Conservation (phyloP, 2,113 vertebrate species). For the Excalfactoria chinensis region DNA sequence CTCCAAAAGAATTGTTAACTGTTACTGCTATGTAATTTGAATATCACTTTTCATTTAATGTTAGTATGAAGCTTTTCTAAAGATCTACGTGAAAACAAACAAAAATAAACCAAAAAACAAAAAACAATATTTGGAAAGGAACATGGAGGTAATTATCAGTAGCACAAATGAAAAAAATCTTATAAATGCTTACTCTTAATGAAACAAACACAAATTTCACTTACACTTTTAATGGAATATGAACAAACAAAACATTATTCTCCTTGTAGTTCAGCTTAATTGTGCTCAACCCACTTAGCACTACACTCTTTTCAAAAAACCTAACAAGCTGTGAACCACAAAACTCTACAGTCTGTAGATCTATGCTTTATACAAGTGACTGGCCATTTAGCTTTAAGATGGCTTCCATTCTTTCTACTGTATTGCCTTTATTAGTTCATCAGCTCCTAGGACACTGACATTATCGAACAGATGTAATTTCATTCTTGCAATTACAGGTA, state of each 20-base stretch:
- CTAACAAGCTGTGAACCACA: neutral
- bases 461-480: neutral
- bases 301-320: neutral
- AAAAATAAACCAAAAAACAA: too few relatives aligned
- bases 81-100: neutral
- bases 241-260: neutral
- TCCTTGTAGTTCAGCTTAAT: neutral
- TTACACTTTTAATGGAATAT: neutral
- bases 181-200: neutral
- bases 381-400: neutral
- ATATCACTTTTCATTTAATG: neutral
- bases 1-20: neutral
- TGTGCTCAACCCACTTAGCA: neutral
- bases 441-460: neutral
- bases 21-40: neutral
- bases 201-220: neutral
- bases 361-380: neutral
- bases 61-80: neutral
- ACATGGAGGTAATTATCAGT: neutral
- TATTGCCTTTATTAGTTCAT: neutral
- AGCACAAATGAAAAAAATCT: neutral
- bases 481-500: neutral
- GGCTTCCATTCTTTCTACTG: neutral
- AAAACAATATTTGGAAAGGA: neutral
- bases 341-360: neutral